Evolutionary conservation across 2,113 vertebrate genomes (phyloP), one percentile per base, ranked within the genome.

Genomic region (Amphilophus citrinellus): DNA sequence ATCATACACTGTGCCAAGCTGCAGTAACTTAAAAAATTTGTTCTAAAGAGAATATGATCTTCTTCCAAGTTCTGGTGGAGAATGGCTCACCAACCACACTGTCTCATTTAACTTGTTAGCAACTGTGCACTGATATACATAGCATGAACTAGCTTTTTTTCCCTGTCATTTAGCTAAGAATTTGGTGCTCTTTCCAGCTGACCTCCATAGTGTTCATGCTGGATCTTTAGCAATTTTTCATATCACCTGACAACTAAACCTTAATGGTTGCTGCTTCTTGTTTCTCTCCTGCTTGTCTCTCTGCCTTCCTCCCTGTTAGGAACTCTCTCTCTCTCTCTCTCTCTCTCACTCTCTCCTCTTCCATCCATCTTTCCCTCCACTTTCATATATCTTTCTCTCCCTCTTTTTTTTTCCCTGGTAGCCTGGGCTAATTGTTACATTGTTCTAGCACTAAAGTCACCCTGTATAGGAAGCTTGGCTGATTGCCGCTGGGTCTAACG

Each of bases 391-490:
- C 60, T 77, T 39, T 39, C 42, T 47, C 61, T 58, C 32, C 50
- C 53, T 73, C 24, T 30, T 39, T 11, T 63, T 1, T 1, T 79
- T n/a, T 37, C 39, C 59, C 59, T 27, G 6, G 44, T 82, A 85
- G 80, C 81, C 61, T 50, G 10, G 32, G 61, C 89, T 94, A 92
- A 94, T 91, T 92, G 90, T 89, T 90, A 92, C 88, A 91, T 90
- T 14, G 30, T 77, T 81, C 65, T 58, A 62, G 80, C 76, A 76
- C 87, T 84, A 85, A 90, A 87, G 81, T 80, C 57, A 32, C 76
- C 82, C 59, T 60, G 84, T 88, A 82, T 78, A 80, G 89, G 86
- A 87, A 87, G 87, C 68, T 10, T 76, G 75, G 76, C 84, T 82
- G 86, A 85, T 83, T 37, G 47, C 92, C 61, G 7, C 90, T 77